Base-by-base conservation (phyloP, 2,888 invertebrate genomes). In the Entomobrya proxima region DNA sequence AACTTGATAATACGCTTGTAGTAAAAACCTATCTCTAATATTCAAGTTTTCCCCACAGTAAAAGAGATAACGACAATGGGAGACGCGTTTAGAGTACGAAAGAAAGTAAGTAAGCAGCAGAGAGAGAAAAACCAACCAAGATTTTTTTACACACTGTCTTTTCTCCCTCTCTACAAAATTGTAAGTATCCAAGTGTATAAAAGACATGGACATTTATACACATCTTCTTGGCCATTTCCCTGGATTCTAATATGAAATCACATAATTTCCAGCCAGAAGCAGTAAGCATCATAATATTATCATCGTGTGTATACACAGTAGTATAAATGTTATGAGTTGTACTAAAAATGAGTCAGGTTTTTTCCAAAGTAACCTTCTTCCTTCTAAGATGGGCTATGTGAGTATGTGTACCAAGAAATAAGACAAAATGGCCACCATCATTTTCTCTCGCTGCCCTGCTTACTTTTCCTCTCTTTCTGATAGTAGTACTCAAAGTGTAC, bases 401-500 rank as follows among this genome's bases (percentile, higher is more conserved):
- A 35, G 11, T 67, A 13, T 67, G 27, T 47, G 47, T n/a, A 30
- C 24, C 52, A 47, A 72, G n/a, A 11, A 69, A 44, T n/a, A n/a
- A n/a, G n/a, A n/a, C n/a, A 37, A 44, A 58, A 78, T 44, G 24
- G 61, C 61, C 30, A 85, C 78, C 69, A 79, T 74, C 85, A 64
- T 79, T 85, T 79, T 85, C 78, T 85, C 74, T 79, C 84, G 67
- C 69, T 76, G n/a, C n/a, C n/a, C n/a, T n/a, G n/a, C n/a, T n/a
- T n/a, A n/a, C n/a, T n/a, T n/a, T n/a, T n/a, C n/a, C n/a, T 58
- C 61, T 72, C 72, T 69, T 64, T 67, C 44, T 52, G 37, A 24
- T 35, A 13, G 24, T 40, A 67, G n/a, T n/a, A 3, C 13, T 52
- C 69, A 84, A 77, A 84, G 77, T 84, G 84, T 84, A 40, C 72